phyloP scores from a whole-genome alignment of 2,113 vertebrate species.

The Mirza zaza region DNA sequence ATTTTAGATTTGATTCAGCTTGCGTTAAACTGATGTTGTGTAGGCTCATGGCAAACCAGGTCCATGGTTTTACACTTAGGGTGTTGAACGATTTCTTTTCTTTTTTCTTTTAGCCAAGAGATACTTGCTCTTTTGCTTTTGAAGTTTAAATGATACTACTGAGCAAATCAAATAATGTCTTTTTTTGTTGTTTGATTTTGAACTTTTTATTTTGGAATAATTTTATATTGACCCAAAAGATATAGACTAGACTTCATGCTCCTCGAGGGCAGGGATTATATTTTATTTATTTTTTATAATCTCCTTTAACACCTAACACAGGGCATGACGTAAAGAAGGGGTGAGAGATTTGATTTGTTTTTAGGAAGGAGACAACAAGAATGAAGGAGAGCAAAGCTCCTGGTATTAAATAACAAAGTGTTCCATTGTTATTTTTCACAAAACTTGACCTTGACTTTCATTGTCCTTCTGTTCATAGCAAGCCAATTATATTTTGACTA shows the following conservation, averaged over 20 bases:
- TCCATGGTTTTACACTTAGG: neutral
- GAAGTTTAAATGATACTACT: neutral
- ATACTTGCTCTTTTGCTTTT: slow-evolving; percentile 19
- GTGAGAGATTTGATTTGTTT: neutral
- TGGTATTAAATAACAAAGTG: neutral
- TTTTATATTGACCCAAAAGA: neutral
- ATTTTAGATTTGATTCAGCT: neutral
- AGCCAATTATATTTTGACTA: neutral
- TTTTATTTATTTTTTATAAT: neutral
- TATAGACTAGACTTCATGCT: neutral
- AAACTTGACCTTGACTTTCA: neutral
- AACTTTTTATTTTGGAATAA: neutral
- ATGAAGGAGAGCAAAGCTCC: neutral
- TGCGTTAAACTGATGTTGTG: neutral
- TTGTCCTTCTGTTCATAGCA: neutral
- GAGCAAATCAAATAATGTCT: neutral
- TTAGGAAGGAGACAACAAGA: neutral
- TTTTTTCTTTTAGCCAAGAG: neutral
- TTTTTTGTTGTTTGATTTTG: slow-evolving; percentile 13
- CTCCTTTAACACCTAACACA: neutral
- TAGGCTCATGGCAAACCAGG: neutral
- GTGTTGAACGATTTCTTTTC: neutral
- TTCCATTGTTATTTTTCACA: neutral
- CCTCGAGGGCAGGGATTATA: neutral
- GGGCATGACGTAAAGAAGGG: neutral